Conservation (phyloP, 1,140 invertebrate species). For the Orchestia grillus region DNA sequence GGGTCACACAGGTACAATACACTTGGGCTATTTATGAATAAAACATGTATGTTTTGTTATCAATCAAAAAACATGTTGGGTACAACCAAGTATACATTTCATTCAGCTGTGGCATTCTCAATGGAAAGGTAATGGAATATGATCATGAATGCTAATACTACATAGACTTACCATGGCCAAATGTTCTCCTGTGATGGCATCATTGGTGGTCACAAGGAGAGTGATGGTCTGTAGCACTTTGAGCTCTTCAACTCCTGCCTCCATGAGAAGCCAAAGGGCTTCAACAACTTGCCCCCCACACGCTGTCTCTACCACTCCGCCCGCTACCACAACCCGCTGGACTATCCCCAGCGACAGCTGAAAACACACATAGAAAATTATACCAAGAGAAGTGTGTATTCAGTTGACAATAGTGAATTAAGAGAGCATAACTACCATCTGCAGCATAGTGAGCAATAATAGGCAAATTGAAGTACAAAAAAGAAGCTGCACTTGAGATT, state of each 20-base stretch:
- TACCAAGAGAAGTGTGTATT: not conserved
- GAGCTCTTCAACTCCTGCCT: constrained; percentile 92
- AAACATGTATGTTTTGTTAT: too few species aligned
- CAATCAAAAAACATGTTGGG: too few species aligned
- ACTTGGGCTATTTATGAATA: too few species aligned
- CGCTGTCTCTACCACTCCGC: constrained; percentile 85
- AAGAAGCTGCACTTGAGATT: too few species aligned
- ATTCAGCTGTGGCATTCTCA: too few species aligned
- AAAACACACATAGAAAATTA: constrained; percentile 69
- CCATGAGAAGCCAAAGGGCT: constrained; percentile 93
- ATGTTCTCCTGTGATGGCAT: constrained; percentile 92
- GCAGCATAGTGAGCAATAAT: too few species aligned
- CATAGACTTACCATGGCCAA: constrained; percentile 87
- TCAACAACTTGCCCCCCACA: constrained; percentile 89
- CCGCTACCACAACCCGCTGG: constrained; percentile 76
- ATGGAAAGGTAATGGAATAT: not conserved
- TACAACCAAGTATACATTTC: too few species aligned
- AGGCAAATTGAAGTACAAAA: too few species aligned
- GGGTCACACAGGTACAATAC: too few species aligned
- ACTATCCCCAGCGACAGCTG: constrained; percentile 93
- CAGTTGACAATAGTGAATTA: not conserved
- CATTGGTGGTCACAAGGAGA: constrained; percentile 91
- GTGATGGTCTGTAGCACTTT: constrained; percentile 97
- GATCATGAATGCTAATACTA: not conserved
- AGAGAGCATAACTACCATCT: not conserved